Conservation (phyloP, 92 coral and sea anemone species). For the Porites rus region DNA sequence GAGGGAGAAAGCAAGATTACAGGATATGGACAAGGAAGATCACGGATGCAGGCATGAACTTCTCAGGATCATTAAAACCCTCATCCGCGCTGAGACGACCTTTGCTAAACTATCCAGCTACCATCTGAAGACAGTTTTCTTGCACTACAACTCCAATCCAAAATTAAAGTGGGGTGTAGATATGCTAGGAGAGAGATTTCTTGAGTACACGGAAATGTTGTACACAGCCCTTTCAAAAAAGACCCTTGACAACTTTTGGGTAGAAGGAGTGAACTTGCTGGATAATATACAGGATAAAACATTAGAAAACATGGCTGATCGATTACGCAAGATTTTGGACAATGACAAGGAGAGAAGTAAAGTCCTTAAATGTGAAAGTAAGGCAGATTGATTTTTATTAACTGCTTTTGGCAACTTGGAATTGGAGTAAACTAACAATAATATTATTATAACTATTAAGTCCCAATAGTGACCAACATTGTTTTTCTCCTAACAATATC, state of each 20-base stretch:
- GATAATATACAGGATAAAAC: constrained; percentile 51
- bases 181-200: constrained; percentile 24
- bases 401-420: too few relatives aligned
- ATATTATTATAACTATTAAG: too few relatives aligned
- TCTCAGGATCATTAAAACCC: constrained; percentile 69
- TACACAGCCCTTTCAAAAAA: background rate
- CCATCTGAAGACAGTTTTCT: constrained; percentile 77
- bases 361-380: constrained; percentile 46
- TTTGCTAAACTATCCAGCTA: constrained; percentile 56
- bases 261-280: background rate
- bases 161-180: background rate
- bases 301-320: constrained; percentile 70
- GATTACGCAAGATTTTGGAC: constrained; percentile 58
- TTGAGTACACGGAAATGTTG: background rate
- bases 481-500: too few relatives aligned
- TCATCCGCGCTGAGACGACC: constrained; percentile 45
- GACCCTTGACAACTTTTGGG: background rate
- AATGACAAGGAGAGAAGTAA: constrained; percentile 45
- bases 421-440: too few relatives aligned
- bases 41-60: constrained; percentile 72
- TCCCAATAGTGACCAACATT: too few relatives aligned
- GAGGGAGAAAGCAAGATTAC: constrained; percentile 54
- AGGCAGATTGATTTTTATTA: background rate
- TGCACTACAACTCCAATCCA: constrained; percentile 21
- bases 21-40: constrained; percentile 62